Evolutionary conservation across 2,888 invertebrate genomes (phyloP), one percentile per base, ranked within the genome.

Genomic region (Ophion obscuratus): DNA sequence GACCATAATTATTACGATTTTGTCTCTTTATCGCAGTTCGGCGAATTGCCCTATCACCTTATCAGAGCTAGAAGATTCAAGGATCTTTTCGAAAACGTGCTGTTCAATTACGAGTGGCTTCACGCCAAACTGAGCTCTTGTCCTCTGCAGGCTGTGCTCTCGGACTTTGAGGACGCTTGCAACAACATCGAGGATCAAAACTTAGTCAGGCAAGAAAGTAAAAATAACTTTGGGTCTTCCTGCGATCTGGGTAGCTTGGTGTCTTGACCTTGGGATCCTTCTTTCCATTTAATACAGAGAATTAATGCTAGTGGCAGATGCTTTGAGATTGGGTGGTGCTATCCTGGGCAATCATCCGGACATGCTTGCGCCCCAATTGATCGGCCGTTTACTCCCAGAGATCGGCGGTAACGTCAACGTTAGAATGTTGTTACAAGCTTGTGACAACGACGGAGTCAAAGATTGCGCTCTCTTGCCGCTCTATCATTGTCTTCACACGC

Each of bases 101-200:
- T 99, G 0, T 99, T 99, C 94, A 99, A 99, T 94, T 99, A 99
- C 93, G 97, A 98, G 91, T 99, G 99, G 98, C 95, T 99, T 0
- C 99, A 99, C 92, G 99, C 99, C 0, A 99, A 99, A 93, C 95
- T 99, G 0, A 97, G 97, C 89, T 98, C 98, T 91, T 99, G 99
- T 93, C 99, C 99, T 0, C 95, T 99, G 17, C 99, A 99, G 94
- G 97, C 98, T 0, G 97, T 99, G 0, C 95, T 99, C 9, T 97
- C 98, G 6, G 99, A 99, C 94, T 99, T 99, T 91, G 99, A 99
- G 94, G 99, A 99, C 92, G 97, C 98, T 0, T 97, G 97, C 85
- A 95, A 94, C 7, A 96, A 98, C 92, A 97, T 98, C 14, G 97
- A 97, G 27, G 96, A 97, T 90, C 97, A 97, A 90, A 98, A 98